Evolutionary conservation across 2,888 invertebrate species (phyloP).

Genomic region (Drosophila tanythrix): DNA sequence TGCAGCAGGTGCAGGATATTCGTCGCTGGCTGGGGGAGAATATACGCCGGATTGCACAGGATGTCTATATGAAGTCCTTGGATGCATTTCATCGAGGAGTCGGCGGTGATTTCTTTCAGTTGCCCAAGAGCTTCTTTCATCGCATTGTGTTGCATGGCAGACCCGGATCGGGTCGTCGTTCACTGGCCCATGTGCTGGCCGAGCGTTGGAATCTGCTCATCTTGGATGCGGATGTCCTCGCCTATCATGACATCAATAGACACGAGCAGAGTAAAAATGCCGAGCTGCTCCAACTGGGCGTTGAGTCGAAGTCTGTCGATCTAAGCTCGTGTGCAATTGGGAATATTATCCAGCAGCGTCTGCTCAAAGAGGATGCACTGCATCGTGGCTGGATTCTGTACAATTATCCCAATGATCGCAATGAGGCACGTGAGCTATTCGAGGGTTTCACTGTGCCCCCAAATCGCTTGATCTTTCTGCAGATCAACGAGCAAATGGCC

Average conservation of each 20-base stretch:
- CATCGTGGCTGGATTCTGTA: constrained; percentile 87
- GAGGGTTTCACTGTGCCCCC: constrained; percentile 86
- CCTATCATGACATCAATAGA: constrained; percentile 71
- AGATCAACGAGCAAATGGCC: constrained; percentile 73
- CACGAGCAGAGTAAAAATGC: constrained; percentile 50
- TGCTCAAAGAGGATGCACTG: constrained; percentile 85
- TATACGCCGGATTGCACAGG: constrained; percentile 67
- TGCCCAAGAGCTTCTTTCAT: constrained; percentile 79
- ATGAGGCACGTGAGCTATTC: constrained; percentile 86
- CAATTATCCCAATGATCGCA: constrained; percentile 86
- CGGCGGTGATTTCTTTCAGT: constrained; percentile 58
- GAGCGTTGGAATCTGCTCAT: constrained; percentile 86
- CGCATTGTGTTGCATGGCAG: constrained; percentile 87
- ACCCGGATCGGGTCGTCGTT: constrained; percentile 86
- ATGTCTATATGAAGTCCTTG: constrained; percentile 69
- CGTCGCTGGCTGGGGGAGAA: constrained; percentile 77
- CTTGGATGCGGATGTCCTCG: constrained; percentile 77
- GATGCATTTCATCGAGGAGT: constrained; percentile 57
- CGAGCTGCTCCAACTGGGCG: constrained; percentile 61
- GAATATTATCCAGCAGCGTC: constrained; percentile 73
- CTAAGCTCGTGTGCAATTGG: constrained; percentile 68
- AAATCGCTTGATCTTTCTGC: constrained; percentile 84
- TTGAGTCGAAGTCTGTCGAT: constrained; percentile 59
- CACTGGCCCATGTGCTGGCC: constrained; percentile 86
- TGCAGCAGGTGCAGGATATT: constrained; percentile 58